A percentile compares a stretch with the other conserved stretches of the same genome.
These are phyloP conservation scores for Sminthurides aquaticus DNA, from an alignment of 2,888 invertebrate species.

Conservation along the genomic window DNA sequence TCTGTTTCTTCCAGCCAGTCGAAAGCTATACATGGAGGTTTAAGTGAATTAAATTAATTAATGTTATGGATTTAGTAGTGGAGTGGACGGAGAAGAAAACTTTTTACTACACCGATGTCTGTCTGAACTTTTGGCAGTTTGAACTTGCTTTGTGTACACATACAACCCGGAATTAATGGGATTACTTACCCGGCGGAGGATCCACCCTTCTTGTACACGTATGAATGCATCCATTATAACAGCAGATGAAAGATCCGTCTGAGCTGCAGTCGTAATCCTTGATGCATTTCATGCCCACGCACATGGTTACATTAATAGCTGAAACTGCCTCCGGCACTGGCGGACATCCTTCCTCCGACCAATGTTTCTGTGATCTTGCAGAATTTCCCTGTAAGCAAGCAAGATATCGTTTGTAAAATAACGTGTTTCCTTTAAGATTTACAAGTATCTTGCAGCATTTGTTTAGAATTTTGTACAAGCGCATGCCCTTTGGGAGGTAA, in stretches of 20 bases:
- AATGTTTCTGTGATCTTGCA: conserved; percentile 11
- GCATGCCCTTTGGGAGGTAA: too few species aligned
- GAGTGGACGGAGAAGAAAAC: too few species aligned
- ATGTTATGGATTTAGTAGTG: too few species aligned
- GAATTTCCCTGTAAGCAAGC: too few species aligned
- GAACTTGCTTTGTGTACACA: too few species aligned
- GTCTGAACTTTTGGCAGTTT: too few species aligned
- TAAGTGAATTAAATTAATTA: conserved; percentile 15
- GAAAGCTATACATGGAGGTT: conserved; percentile 28
- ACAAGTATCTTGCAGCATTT: too few species aligned
- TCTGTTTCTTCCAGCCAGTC: conserved; percentile 43
- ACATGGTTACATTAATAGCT: conserved; percentile 27
- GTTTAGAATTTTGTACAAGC: too few species aligned
- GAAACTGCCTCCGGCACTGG: conserved; percentile 33
- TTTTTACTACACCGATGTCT: too few species aligned
- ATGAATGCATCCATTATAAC: conserved; percentile 45
- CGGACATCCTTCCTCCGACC: conserved; percentile 33
- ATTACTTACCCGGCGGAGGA: conserved; percentile 40
- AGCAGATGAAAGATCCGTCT: conserved; percentile 39
- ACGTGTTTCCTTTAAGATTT: too few species aligned
- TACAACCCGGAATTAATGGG: neutral
- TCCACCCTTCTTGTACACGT: conserved; percentile 42
- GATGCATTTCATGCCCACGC: conserved; percentile 32
- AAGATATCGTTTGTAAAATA: too few species aligned
- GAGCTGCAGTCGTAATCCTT: conserved; percentile 27